phyloP scores from a whole-genome alignment of 2,888 invertebrate genomes.

The Erebia epiphron region DNA sequence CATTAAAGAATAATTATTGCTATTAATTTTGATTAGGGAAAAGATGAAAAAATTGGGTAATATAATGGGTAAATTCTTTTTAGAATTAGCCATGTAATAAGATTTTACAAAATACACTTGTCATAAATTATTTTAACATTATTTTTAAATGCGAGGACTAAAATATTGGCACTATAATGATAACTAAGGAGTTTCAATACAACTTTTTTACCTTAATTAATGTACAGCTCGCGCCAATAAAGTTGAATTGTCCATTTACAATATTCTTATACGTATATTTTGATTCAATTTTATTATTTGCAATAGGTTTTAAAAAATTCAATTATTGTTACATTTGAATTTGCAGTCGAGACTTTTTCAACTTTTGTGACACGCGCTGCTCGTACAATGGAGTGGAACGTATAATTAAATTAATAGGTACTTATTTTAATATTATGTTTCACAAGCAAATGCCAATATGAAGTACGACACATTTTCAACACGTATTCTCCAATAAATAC shows the following conservation, averaged over 20 bases:
- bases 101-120: constrained; percentile 13
- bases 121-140: constrained; percentile 26
- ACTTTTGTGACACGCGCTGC: background rate
- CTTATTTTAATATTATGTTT: constrained; percentile 49
- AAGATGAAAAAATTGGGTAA: too few species aligned
- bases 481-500: constrained; percentile 52
- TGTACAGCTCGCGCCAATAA: constrained; percentile 33
- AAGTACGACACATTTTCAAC: constrained; percentile 67
- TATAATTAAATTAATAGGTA: constrained; percentile 51
- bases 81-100: too few species aligned
- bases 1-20: too few species aligned
- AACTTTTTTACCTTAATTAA: constrained; percentile 29
- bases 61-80: too few species aligned
- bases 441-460: constrained; percentile 69
- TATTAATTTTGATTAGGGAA: too few species aligned
- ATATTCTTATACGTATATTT: too few species aligned
- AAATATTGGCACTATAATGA: constrained; percentile 66
- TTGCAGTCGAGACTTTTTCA: background rate
- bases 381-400: constrained; percentile 58
- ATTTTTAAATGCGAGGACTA: constrained; percentile 72
- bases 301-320: too few species aligned
- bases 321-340: too few species aligned
- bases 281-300: too few species aligned
- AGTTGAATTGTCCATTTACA: background rate
- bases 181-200: constrained; percentile 35